Evolutionary conservation across 2,888 invertebrate species (phyloP).

Genomic region (Drosophila macrospina): DNA sequence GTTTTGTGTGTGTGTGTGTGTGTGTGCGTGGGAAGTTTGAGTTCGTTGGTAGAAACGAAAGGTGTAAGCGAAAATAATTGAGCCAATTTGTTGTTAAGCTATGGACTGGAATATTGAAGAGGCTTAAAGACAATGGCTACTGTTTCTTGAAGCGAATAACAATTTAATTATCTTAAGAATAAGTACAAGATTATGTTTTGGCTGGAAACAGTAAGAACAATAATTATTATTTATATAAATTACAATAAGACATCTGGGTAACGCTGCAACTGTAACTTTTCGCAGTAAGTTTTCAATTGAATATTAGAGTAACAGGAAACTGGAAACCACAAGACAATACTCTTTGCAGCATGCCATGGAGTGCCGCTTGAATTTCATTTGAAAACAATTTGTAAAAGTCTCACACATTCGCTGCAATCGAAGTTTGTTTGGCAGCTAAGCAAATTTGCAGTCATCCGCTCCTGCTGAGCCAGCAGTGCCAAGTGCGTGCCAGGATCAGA

Average conservation of each 20-base stretch:
- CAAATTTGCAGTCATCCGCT: conserved; percentile 65
- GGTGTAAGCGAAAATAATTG: conserved; percentile 68
- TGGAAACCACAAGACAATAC: conserved; percentile 30
- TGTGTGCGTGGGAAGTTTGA: conserved; percentile 22
- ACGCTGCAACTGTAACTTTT: background rate
- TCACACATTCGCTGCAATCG: conserved; percentile 58
- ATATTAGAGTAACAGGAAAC: conserved; percentile 1
- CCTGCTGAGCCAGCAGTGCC: conserved; percentile 65
- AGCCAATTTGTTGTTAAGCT: conserved; percentile 72
- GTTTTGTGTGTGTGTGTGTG: conserved; percentile 65
- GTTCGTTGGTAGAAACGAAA: conserved; percentile 7
- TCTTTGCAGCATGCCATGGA: conserved; percentile 21
- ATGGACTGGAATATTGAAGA: conserved; percentile 36
- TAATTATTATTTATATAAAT: background rate
- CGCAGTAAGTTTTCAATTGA: conserved; percentile 26
- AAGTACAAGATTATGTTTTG: background rate
- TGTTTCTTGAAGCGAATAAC: background rate
- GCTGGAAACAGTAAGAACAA: too few species aligned
- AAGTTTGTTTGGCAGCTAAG: conserved; percentile 81
- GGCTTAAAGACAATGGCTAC: conserved; percentile 5
- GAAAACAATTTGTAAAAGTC: conserved; percentile 82
- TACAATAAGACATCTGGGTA: background rate
- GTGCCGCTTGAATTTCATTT: conserved; percentile 72
- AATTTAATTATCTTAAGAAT: conserved; percentile 12
- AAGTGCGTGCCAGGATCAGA: conserved; percentile 51